Base-by-base conservation (phyloP, 1,140 invertebrate genomes). In the Berghia stephanieae region DNA sequence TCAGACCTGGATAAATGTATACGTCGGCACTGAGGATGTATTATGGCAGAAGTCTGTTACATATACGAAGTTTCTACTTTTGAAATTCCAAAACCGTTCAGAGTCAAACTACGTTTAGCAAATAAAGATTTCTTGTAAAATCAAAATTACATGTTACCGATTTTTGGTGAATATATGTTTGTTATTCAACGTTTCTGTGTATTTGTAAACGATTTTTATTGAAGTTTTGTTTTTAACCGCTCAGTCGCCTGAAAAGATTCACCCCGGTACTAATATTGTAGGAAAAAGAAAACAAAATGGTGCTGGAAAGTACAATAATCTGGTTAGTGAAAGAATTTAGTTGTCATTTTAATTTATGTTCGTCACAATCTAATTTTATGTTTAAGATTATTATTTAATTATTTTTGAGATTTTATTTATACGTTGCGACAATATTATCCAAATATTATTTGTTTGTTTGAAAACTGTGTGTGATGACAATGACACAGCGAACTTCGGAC, bases 271-370 rank as follows among this genome's bases (percentile, higher is more conserved):
- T 21, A 24, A 36, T 21, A 67, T 31, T 67, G 34, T 52, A 16
- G 44, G 36, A 43, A 13, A 75, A 74, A 44, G 36, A 52, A 42
- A n/a, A 10, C 82, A 95, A 93, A 91, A 98, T 98, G 96, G 96
- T 97, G 88, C 92, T 98, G 78, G 96, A 98, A 93, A 98, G 96
- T 94, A 98, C 96, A 87, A 96, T 98, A 93, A 96, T 98, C 90
- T 98, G 96, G 94, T 96, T 92, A 93, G 91, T 87, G 83, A 78
- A 77, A 40, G 27, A 27, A 46, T 36, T 55, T 71, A 55, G 60
- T 27, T 66, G 24, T 34, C 24, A 34, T 66, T 27, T 66, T 3
- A 34, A 34, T n/a, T 4, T 27, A 13, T n/a, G 3, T 66, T 27
- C 34, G 40, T 36, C 3, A 66, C 16, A 27, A 67, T 24, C 27